Evolutionary conservation across 2,113 vertebrate genomes (phyloP).

Genomic region (Camelus bactrianus): DNA sequence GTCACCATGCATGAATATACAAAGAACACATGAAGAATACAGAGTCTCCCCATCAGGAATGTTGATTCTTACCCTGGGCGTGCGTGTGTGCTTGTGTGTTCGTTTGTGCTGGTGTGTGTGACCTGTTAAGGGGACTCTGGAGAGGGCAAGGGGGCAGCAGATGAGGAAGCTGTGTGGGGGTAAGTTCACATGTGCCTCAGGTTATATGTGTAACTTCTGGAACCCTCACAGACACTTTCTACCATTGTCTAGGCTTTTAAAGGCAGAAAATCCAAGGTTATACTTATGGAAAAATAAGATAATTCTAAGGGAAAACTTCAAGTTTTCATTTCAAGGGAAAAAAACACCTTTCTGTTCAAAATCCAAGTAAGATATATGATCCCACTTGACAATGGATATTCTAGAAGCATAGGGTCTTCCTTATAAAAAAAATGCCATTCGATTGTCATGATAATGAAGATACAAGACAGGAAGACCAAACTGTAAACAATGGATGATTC

Average conservation of each 20-base stretch:
- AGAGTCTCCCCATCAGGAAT: not conserved
- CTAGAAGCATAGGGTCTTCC: not conserved
- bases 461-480: not conserved
- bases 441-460: not conserved
- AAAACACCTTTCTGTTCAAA: not conserved
- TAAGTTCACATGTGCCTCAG: not conserved
- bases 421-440: not conserved
- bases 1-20: not conserved
- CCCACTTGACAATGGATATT: not conserved
- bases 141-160: fast-evolving
- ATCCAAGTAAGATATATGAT: not conserved
- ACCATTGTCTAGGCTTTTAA: not conserved
- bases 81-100: not conserved
- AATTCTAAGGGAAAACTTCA: constrained; percentile 3
- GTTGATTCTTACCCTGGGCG: not conserved
- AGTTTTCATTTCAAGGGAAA: not conserved
- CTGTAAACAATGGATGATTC: not conserved
- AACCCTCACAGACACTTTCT: not conserved
- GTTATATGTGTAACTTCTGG: not conserved
- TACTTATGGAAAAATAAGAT: not conserved
- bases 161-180: not conserved
- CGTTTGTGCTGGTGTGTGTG: not conserved
- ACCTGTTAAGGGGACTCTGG: not conserved
- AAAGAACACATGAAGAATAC: not conserved
- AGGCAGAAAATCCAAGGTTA: not conserved